Conservation (phyloP, 1,140 invertebrate genomes). For the Eciton burchellii region DNA sequence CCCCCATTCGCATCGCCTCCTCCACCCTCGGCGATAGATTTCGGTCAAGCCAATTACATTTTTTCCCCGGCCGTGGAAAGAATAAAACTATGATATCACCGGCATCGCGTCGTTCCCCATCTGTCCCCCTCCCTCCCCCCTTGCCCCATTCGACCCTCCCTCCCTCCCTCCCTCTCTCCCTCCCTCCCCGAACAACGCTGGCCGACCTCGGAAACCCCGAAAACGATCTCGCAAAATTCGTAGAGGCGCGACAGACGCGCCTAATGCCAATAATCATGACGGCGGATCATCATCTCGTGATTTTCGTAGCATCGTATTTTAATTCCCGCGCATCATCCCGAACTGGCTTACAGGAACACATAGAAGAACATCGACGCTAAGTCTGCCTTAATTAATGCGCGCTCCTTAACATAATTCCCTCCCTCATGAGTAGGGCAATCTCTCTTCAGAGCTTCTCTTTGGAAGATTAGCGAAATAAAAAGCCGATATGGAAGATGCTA, state of each 20-base stretch:
- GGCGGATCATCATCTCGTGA: slow-evolving; percentile 62
- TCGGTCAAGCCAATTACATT: slow-evolving; percentile 76
- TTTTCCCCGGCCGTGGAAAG: slow-evolving; percentile 72
- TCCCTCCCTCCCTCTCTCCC: too few relatives aligned
- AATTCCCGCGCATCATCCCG: slow-evolving; percentile 40
- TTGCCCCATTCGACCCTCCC: too few relatives aligned
- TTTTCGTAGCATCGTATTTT: slow-evolving; percentile 51
- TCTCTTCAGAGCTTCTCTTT: neutral
- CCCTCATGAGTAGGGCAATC: slow-evolving; percentile 11
- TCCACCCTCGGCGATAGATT: slow-evolving; percentile 72
- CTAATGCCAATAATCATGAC: slow-evolving; percentile 72
- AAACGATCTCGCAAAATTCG: slow-evolving; percentile 48
- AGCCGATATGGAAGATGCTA: neutral
- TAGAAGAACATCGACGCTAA: slow-evolving; percentile 32
- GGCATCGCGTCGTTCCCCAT: slow-evolving; percentile 69
- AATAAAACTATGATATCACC: slow-evolving; percentile 72
- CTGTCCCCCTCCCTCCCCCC: too few relatives aligned
- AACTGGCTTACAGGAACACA: neutral
- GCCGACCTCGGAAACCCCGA: slow-evolving; percentile 55
- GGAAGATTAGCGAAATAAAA: neutral
- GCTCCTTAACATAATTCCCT: slow-evolving; percentile 33
- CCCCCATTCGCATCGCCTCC: slow-evolving; percentile 52
- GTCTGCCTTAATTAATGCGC: slow-evolving; percentile 52
- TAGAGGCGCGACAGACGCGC: slow-evolving; percentile 70
- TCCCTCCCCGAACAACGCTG: slow-evolving; percentile 37